Evolutionary conservation across 2,113 vertebrate species (phyloP), one percentile per base, ranked within the genome.

Genomic region (Bubalus kerabau): DNA sequence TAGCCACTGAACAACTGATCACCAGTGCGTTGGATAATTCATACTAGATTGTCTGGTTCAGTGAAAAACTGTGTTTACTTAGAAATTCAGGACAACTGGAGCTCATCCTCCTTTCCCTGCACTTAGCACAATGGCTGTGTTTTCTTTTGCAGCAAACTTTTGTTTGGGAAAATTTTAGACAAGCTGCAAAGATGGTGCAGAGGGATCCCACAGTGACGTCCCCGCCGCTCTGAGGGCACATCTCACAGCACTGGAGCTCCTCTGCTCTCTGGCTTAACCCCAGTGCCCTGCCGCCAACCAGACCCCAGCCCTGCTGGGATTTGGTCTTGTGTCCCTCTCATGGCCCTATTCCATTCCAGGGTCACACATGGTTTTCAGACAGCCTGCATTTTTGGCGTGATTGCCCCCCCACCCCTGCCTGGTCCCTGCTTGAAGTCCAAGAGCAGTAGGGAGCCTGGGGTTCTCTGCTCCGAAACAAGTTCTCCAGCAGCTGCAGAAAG

Each of bases 241-340:
- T n/a, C 8, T 6, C 40, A 26, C n/a, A 3, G 0, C 1, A 0
- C 5, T 0, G 11, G 32, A 4, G 4, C 7, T 7, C 15, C 7
- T 36, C 5, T 1, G 3, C 23, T 2, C 3, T 2, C 23, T 13
- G 87, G 15, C 3, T 3, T 24, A 3, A 12, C 11, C 3, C 8
- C 7, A 2, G 21, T 6, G 3, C 88, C 1, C 21, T 5, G 7
- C 23, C 11, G 0, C 5, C 30, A 5, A 2, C 52, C 2, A 0
- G 30, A 28, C 26, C 3, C 28, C 30, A 16, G 50, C 6, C 19
- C 11, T 2, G 13, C 4, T 30, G 3, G 21, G n/a, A 11, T 10
- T 28, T 11, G 8, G 23, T n/a, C 40, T 28, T 83, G 10, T 23
- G 30, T 40, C 7, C 28, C 28, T 14, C 40, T 2, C 6, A 5